Evolutionary conservation across 53 echinoderm and acorn worm genomes (phyloP).

Genomic region (Holothuria leucospilota): DNA sequence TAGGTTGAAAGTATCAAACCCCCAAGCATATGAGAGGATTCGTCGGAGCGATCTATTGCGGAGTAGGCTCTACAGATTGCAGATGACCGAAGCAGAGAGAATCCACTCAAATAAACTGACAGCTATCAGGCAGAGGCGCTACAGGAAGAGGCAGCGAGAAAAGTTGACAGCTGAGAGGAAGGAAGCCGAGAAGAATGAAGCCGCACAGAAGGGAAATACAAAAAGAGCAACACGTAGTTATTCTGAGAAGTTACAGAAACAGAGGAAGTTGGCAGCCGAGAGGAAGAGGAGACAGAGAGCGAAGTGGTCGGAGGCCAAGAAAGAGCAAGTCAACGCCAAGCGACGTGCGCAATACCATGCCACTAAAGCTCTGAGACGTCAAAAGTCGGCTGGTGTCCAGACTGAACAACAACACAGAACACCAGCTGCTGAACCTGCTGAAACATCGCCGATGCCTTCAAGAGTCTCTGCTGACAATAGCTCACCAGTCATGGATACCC

Average conservation of each 20-base stretch:
- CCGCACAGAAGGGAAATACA: not conserved
- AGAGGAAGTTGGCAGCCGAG: not conserved
- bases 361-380: not conserved
- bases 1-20: conserved; percentile 33
- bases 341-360: not conserved
- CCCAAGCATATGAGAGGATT: conserved; percentile 36
- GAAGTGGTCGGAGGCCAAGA: conserved; percentile 4
- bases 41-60: not conserved
- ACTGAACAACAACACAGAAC: not conserved
- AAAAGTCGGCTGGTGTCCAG: conserved; percentile 4
- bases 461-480: no score
- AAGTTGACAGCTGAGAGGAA: not conserved
- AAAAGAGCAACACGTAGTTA: not conserved
- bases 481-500: no score
- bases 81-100: conserved; percentile 48
- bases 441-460: no score
- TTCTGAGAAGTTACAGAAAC: not conserved
- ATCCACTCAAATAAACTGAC: conserved; percentile 34
- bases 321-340: conserved; percentile 12
- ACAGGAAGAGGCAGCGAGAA: conserved; percentile 38
- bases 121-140: conserved; percentile 35
- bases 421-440: no score
- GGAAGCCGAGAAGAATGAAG: not conserved
- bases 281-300: conserved; percentile 1
- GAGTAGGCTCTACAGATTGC: not conserved